Conservation (phyloP, 2,888 invertebrate genomes). For the Laspeyria flexula region DNA sequence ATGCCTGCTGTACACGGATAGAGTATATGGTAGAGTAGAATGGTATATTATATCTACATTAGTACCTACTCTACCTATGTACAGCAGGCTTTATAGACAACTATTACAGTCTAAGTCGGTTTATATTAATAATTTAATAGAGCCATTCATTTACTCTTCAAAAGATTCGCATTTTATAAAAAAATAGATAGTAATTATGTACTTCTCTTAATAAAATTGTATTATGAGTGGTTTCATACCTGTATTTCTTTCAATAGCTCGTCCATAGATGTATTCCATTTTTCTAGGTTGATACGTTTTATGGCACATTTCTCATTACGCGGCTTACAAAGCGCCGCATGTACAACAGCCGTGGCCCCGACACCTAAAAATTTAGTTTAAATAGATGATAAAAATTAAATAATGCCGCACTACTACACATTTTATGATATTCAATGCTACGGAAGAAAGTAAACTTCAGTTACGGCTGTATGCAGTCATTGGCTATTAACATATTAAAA, state of each 20-base stretch:
- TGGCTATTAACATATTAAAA: no score
- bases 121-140: no score
- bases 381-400: no score
- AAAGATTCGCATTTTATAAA: no score
- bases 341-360: conserved; percentile 98
- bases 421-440: neutral
- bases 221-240: conserved; percentile 41
- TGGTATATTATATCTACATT: no score
- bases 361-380: conserved; percentile 88
- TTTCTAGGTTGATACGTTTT: conserved; percentile 99
- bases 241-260: conserved; percentile 94
- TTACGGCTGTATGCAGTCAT: neutral
- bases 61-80: no score
- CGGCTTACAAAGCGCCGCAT: conserved; percentile 96
- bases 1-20: no score
- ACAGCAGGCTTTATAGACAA: no score
- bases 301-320: conserved; percentile 98
- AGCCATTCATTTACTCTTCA: no score
- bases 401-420: neutral
- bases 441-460: neutral
- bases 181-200: no score
- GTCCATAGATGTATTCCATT: conserved; percentile 99
- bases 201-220: neutral
- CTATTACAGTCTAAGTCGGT: no score
- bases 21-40: no score